A percentile compares a stretch with the other conserved stretches of the same genome.
These are phyloP conservation scores for Aphaenogaster rudis DNA, from an alignment of 1,140 invertebrate genomes.

Conservation along the genomic window DNA sequence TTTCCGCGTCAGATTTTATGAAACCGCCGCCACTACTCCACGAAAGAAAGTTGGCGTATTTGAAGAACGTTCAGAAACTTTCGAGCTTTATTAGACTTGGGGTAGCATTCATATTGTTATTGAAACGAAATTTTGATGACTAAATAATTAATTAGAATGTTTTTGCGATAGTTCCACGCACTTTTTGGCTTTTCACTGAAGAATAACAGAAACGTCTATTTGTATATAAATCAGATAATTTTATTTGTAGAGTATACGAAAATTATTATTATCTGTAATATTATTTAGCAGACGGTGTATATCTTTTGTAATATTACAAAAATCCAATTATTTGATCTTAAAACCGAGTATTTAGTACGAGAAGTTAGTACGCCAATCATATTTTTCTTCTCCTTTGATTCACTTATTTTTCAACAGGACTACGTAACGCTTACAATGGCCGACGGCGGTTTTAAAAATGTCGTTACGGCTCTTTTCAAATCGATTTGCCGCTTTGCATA, in stretches of 20 bases:
- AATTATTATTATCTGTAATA: conserved; percentile 11
- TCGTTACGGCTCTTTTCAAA: conserved; percentile 10
- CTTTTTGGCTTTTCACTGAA: neutral
- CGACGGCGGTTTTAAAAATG: conserved; percentile 14
- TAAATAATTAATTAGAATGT: conserved; percentile 58
- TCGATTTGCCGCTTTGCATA: conserved; percentile 42
- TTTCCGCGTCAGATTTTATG: conserved; percentile 68
- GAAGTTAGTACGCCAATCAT: neutral
- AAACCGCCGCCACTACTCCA: conserved; percentile 39
- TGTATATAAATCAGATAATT: neutral
- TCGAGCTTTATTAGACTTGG: conserved; percentile 69
- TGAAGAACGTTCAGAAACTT: conserved; percentile 67
- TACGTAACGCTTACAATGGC: neutral
- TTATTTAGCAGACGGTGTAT: neutral
- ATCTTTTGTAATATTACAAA: neutral
- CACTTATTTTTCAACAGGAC: neutral
- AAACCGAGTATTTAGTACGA: neutral
- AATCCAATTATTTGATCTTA: neutral
- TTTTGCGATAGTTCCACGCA: neutral
- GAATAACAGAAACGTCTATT: neutral
- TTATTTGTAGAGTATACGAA: neutral
- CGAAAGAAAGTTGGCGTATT: conserved; percentile 53
- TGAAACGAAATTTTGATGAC: conserved; percentile 61
- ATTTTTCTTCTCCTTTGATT: neutral
- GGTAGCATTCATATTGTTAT: conserved; percentile 59